Base-by-base conservation (phyloP, 1,140 invertebrate genomes). In the Apolygus lucorum region DNA sequence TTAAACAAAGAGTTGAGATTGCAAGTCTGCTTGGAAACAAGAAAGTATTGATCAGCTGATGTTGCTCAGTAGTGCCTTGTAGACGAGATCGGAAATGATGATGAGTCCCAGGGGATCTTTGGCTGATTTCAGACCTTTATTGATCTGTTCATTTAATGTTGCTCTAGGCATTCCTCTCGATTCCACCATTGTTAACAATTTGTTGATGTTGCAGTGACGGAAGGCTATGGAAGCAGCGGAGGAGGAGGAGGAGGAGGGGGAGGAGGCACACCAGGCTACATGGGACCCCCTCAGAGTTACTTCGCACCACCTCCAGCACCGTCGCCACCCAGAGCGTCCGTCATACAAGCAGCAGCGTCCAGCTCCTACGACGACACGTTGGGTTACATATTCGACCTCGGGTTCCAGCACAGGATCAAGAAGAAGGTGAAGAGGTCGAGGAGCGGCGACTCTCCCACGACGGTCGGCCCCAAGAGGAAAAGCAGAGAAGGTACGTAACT, bases 401-500 rank as follows among this genome's bases (percentile, higher is more conserved):
- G 90, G 72, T 91, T 90, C 78, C 89, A 88, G 82, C 85, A 27
- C 82, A 83, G 84, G 76, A 84, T 85, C 78, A 90, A 90, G 78
- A 91, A 84, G 77, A 83, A 89, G 77, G 84, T 89, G 74, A 90
- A 90, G 78, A 90, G 90, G 76, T 83, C 87, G 70, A 85, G 84
- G 76, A 82, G 73, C 75, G 78, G 76, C 1, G 75, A 70, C 27
- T 21, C 54, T 65, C 73, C 42, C 74, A 79, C 73, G 75, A 83
- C 79, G 72, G 82, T 76, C 66, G 80, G 86, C 25, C 88, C 92
- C 28, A 93, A 98, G 82, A 85, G 92, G 80, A 93, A 96, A 83
- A 93, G 88, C 74, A 85, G 95, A 77, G 95, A 97, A 84, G 93
- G 85, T 86, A 78, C 76, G 76, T 71, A n/a, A n/a, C n/a, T n/a